Conservation (phyloP, 2,888 invertebrate genomes). For the Busseola fusca region DNA sequence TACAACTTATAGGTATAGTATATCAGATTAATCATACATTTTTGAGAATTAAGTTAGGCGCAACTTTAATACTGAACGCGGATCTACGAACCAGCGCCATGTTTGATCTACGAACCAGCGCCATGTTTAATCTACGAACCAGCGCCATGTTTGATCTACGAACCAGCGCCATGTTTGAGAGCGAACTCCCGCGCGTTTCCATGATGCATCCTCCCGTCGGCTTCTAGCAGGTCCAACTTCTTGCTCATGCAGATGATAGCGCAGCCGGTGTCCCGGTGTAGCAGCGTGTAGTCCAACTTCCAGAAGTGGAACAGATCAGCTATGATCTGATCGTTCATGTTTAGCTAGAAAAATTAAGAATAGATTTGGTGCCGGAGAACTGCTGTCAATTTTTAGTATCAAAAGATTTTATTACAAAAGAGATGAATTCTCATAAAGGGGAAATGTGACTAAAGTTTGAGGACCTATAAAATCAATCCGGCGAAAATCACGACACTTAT, state of each 20-base stretch:
- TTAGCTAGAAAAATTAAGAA: constrained; percentile 66
- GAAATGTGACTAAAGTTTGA: neutral
- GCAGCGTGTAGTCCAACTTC: constrained; percentile 74
- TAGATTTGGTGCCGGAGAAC: neutral
- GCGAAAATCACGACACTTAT: neutral
- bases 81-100: constrained; percentile 71
- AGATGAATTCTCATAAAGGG: neutral
- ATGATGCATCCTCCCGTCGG: constrained; percentile 70
- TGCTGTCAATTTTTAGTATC: neutral
- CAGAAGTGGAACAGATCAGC: constrained; percentile 78
- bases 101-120: constrained; percentile 71
- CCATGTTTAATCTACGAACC: too few species aligned
- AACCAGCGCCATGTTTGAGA: constrained; percentile 74
- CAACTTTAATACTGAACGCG: neutral
- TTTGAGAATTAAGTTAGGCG: neutral
- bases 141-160: constrained; percentile 69
- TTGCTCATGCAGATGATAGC: constrained; percentile 77
- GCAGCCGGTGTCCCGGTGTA: constrained; percentile 75
- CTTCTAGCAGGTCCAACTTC: constrained; percentile 71
- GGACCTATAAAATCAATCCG: neutral
- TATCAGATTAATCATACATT: neutral
- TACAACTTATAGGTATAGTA: neutral
- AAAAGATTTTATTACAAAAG: neutral
- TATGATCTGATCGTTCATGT: constrained; percentile 71
- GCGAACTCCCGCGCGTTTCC: constrained; percentile 74